Percentiles rank a stretch among this genome's conserved stretches.
Evolutionary conservation across 35 echinoderm and acorn worm genomes (phyloP).

Genomic region (Lytechinus variegatus): DNA sequence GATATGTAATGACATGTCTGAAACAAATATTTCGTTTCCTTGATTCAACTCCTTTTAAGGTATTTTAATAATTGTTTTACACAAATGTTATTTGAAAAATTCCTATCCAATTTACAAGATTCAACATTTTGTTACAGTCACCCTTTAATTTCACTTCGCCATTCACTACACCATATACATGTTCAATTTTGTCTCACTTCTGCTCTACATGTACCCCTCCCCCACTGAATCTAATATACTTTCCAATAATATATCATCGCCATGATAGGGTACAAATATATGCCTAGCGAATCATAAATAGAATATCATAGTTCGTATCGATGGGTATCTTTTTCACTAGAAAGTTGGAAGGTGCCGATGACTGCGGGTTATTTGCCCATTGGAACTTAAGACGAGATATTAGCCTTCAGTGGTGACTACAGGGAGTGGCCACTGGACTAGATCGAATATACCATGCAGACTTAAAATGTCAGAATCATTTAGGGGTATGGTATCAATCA

Average conservation of each 20-base stretch:
- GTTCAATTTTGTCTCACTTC: neutral
- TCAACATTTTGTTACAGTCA: too few relatives aligned
- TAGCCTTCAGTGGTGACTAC: neutral
- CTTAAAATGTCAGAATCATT: neutral
- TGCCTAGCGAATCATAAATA: neutral
- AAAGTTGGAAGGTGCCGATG: neutral
- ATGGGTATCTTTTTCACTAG: neutral
- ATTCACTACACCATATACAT: neutral
- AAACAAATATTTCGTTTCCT: too few relatives aligned
- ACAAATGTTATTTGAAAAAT: too few relatives aligned
- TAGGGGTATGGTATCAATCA: neutral
- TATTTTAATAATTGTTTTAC: too few relatives aligned
- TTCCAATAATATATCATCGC: too few relatives aligned
- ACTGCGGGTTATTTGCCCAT: neutral
- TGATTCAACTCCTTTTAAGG: too few relatives aligned
- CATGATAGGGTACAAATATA: too few relatives aligned
- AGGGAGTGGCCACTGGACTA: neutral
- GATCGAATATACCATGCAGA: neutral
- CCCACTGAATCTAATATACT: neutral
- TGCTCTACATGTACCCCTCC: neutral
- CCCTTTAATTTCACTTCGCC: neutral
- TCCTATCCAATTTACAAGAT: too few relatives aligned
- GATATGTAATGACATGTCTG: too few relatives aligned
- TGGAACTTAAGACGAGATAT: neutral
- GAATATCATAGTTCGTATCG: neutral